phyloP scores from a whole-genome alignment of 2,888 invertebrate species.

The Copidosoma aretas region DNA sequence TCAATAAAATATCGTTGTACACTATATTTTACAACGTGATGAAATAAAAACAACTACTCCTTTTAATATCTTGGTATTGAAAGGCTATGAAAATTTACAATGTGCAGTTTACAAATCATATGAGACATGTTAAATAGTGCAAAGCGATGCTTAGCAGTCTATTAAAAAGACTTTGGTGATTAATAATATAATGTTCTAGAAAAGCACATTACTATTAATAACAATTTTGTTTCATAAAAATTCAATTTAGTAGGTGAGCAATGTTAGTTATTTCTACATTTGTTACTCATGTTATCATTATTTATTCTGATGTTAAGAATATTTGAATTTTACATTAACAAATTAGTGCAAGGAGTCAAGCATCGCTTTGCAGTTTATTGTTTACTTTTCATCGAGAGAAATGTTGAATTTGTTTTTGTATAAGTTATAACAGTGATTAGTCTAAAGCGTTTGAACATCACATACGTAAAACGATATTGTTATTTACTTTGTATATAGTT shows the following conservation, averaged over 20 bases:
- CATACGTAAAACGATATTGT: conserved; percentile 44
- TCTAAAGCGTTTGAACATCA: conserved; percentile 52
- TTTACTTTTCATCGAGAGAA: conserved; percentile 36
- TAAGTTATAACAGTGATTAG: conserved; percentile 51
- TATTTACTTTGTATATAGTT: conserved; percentile 38
- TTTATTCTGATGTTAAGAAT: conserved; percentile 6
- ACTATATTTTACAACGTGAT: background rate
- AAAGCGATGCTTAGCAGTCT: conserved; percentile 35
- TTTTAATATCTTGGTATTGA: background rate
- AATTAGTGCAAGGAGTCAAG: conserved; percentile 12
- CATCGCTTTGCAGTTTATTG: conserved; percentile 37
- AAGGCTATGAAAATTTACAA: conserved; percentile 19
- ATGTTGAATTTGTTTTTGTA: conserved; percentile 28
- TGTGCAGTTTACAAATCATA: conserved; percentile 15
- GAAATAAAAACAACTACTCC: background rate
- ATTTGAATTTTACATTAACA: conserved; percentile 22
- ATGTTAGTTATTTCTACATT: conserved; percentile 39
- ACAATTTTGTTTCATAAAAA: conserved; percentile 23
- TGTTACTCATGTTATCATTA: conserved; percentile 21
- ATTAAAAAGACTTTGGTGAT: conserved; percentile 20
- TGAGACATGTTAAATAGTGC: conserved; percentile 28
- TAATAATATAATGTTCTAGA: conserved; percentile 22
- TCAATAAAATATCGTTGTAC: background rate
- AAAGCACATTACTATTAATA: conserved; percentile 36
- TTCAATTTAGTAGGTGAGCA: conserved; percentile 21